Evolutionary conservation across 2,888 invertebrate species (phyloP), one percentile per base, ranked within the genome.

Genomic region (Trachelus tabidus): DNA sequence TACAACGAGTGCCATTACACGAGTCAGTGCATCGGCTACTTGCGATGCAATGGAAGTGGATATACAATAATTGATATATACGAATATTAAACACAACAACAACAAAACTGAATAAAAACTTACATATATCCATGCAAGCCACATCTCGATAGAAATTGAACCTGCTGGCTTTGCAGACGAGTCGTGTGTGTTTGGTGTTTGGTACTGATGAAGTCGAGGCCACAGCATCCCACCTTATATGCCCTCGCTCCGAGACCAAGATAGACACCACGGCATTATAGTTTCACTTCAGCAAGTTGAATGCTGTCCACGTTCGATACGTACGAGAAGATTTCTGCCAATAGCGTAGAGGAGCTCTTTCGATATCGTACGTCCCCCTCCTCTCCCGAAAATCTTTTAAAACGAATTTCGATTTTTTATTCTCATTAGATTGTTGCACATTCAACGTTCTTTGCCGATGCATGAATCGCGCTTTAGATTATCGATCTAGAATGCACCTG

Each of bases 191-290:
- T 89, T 89, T 89, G 87, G 85, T 87, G 90, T 89, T 89, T 89
- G 87, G 86, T 87, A 90, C 90, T 90, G 89, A 89, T 90, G 90
- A 88, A 88, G 90, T 87, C 79, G 86, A 85, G 85, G 83, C 88
- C 85, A 86, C 90, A 89, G 88, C 90, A 91, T 91, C 91, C 90
- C 90, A 89, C 91, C 91, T 91, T 91, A 91, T 90, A 90, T 91
- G 91, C 90, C 91, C 89, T 91, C 90, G 89, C 89, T 84, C 84
- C 81, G 83, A 37, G 76, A 82, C 77, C 76, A 82, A 81, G 77
- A 79, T 81, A 79, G 84, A 81, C 80, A 76, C 78, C 35, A 75
- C 56, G 6, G 56, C 79, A 80, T 80, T 76, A 80, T 76, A 80
- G 81, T 80, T 81, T 82, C 81, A 79, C 82, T 81, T 80, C 79